These are phyloP conservation scores for Malthinus seriepunctatus DNA, from an alignment of 2,888 invertebrate species.

Conservation along the genomic window DNA sequence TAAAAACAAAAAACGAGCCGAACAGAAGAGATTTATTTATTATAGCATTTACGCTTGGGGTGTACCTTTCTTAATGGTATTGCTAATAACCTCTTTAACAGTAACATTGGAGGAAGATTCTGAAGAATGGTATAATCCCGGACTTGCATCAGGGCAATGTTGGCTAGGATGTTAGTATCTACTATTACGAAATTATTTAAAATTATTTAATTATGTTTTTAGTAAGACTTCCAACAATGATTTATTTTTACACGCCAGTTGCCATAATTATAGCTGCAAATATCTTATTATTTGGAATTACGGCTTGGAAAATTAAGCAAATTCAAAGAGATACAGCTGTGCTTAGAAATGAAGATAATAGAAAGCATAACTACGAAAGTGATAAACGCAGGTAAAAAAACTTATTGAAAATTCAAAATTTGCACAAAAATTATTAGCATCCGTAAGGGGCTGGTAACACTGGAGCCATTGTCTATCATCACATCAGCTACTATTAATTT, in stretches of 20 bases:
- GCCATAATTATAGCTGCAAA: slow-evolving; percentile 67
- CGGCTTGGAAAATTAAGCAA: slow-evolving; percentile 67
- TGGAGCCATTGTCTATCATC: too few species aligned
- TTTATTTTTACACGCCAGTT: slow-evolving; percentile 74
- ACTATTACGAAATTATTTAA: not conserved
- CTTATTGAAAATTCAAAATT: too few species aligned
- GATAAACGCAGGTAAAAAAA: not conserved
- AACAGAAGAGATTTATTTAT: slow-evolving; percentile 26
- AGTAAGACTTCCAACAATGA: slow-evolving; percentile 61
- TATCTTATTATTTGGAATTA: slow-evolving; percentile 67
- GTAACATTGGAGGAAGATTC: not conserved
- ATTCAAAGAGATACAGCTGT: slow-evolving; percentile 67
- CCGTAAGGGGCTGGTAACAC: too few species aligned
- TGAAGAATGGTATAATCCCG: slow-evolving; percentile 53
- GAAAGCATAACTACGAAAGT: not conserved
- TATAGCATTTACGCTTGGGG: slow-evolving; percentile 33
- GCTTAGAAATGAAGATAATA: not conserved
- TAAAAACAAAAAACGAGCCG: slow-evolving; percentile 17
- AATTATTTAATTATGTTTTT: slow-evolving; percentile 36
- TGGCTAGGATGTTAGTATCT: slow-evolving; percentile 61
- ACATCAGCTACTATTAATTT: too few species aligned
- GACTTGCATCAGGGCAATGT: slow-evolving; percentile 60
- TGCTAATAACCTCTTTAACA: slow-evolving; percentile 7
- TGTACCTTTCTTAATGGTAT: slow-evolving; percentile 22
- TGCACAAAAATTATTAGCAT: too few species aligned